Base-by-base conservation (phyloP, 2,888 invertebrate genomes). In the Hedychridium roseum region DNA sequence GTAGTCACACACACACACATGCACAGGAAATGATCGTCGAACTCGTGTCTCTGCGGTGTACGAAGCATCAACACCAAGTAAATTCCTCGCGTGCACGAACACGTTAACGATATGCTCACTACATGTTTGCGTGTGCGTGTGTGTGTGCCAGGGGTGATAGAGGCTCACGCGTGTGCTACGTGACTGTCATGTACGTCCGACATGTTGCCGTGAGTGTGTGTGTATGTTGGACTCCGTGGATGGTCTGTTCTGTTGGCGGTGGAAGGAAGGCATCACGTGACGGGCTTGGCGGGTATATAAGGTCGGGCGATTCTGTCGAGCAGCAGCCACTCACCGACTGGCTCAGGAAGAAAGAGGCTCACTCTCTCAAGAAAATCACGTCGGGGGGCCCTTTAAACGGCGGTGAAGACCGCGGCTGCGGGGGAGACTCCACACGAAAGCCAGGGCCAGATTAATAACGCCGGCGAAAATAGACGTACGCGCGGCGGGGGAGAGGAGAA, bases 311-410 rank as follows among this genome's bases (percentile, higher is more conserved):
- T 43, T 52, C 53, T 42, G 42, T 43, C 53, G 58, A 41, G 39
- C 65, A 60, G 65, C 74, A 73, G 72, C 74, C 74, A 70, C 67
- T 73, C 68, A 61, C 61, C 61, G 65, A 62, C 62, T 70, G 73
- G 74, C 71, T 73, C 68, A 35, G 20, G 14, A 37, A 41, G 36
- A 39, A 28, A 47, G 27, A 41, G 41, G 27, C 18, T 16, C 12
- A 28, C 14, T 20, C 21, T 23, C 31, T 12, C 21, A 41, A 45
- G 38, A 26, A 16, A 20, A 15, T 15, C 23, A 37, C 27, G 16
- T 21, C 32, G 15, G 16, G 15, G 7, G 16, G n/a, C n/a, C n/a
- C n/a, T n/a, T n/a, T 9, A 16, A 31, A 16, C 9, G 16, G 15
- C 23, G 27, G 41, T 20, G 28, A 26, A 15, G 15, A 15, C n/a